A percentile compares a stretch with the other conserved stretches of the same genome.
Evolutionary conservation across 2,113 vertebrate species (phyloP).

Genomic region (Sylvicapra grimmia): DNA sequence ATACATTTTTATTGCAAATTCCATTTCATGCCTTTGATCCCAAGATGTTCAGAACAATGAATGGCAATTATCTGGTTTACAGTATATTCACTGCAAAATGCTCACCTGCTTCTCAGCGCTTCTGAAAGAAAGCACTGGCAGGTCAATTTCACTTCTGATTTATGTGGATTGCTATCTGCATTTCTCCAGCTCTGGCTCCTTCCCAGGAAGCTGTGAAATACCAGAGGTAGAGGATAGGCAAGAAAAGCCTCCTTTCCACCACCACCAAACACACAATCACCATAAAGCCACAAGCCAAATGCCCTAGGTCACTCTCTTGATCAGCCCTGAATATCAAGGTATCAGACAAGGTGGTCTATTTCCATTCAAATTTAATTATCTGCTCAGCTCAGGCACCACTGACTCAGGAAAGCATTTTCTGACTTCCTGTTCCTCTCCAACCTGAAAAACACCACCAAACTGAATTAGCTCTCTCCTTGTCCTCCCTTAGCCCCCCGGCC

Average conservation of each 20-base stretch:
- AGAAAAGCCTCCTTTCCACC: neutral
- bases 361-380: neutral
- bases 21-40: slow-evolving; percentile 74
- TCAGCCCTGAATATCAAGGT: neutral
- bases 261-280: neutral
- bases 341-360: neutral
- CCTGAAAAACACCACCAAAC: neutral
- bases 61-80: slow-evolving; percentile 75
- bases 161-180: slow-evolving; percentile 42
- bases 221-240: neutral
- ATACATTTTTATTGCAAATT: slow-evolving; percentile 71
- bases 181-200: slow-evolving; percentile 32
- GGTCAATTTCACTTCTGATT: slow-evolving; percentile 55
- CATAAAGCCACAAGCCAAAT: neutral
- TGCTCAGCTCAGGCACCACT: neutral
- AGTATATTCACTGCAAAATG: slow-evolving; percentile 72
- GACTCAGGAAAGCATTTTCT: neutral
- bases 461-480: neutral
- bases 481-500: neutral
- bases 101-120: slow-evolving; percentile 70
- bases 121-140: slow-evolving; percentile 55
- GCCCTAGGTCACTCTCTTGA: neutral
- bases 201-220: neutral
- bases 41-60: slow-evolving; percentile 65
- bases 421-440: neutral